Percentiles rank a stretch among this genome's conserved stretches.
Evolutionary conservation across 2,888 invertebrate genomes (phyloP).

Genomic region (Dorcus parallelipipedus): DNA sequence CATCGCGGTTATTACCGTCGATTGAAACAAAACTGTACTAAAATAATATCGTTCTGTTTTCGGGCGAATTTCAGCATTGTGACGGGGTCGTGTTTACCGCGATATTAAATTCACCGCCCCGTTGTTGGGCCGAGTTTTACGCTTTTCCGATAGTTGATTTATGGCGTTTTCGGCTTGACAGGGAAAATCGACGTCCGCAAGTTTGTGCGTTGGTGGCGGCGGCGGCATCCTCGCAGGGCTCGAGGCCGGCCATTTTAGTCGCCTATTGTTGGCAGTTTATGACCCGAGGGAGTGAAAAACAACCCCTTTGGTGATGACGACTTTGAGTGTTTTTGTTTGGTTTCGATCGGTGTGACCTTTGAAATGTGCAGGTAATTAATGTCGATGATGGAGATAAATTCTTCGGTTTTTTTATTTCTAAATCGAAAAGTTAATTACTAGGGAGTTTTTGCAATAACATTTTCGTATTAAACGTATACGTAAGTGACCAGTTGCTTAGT

Average conservation of each 20-base stretch:
- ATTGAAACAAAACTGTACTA: no score
- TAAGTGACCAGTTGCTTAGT: no score
- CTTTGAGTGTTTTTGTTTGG: not conserved
- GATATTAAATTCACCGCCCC: not conserved
- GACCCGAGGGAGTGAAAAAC: not conserved
- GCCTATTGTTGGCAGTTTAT: conserved; percentile 1
- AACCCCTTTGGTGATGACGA: not conserved
- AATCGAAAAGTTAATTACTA: no score
- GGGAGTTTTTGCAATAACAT: no score
- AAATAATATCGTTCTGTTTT: no score
- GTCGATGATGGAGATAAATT: no score
- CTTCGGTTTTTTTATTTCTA: no score
- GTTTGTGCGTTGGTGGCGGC: not conserved
- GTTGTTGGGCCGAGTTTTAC: conserved; percentile 9
- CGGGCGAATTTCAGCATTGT: not conserved
- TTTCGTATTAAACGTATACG: no score
- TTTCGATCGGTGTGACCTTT: not conserved
- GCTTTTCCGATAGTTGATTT: conserved; percentile 18
- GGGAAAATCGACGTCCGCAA: not conserved
- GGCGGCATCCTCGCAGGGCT: not conserved
- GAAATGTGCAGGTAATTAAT: no score
- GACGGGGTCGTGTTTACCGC: not conserved
- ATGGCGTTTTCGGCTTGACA: conserved; percentile 2
- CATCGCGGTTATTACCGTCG: no score
- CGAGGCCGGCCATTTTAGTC: not conserved